Evolutionary conservation across 2,888 invertebrate genomes (phyloP), one percentile per base, ranked within the genome.

Genomic region (Athalia cordata): DNA sequence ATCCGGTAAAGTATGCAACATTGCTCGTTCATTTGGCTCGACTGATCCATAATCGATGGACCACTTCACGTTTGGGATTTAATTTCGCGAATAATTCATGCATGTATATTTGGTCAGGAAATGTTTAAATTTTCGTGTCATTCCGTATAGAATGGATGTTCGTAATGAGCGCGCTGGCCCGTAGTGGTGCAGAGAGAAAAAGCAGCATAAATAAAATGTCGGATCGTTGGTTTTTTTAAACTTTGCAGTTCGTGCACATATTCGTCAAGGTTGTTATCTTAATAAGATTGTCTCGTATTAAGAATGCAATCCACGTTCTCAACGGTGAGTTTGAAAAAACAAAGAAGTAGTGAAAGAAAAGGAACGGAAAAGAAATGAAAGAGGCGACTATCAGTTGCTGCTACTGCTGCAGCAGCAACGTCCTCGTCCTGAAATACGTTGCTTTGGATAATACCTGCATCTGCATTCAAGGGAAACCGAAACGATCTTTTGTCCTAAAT

Each of bases 191-290:
- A 29, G 29, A 57, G 5, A n/a, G 50, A 50, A 43, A 68, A 47
- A 72, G 50, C 43, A 45, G 52, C 57, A 57, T 59, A 13, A 5
- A 72, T 59, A 72, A 72, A 72, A 47, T 43, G 47, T 47, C n/a
- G n/a, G 55, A 70, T 13, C n/a, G 55, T n/a, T 55, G 55, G n/a
- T 55, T 11, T n/a, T 45, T 47, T 57, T 45, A 72, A 45, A 72
- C 70, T 72, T 72, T 72, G 70, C 70, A 72, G 70, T 72, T 72
- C 47, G 70, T 47, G 70, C 70, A 72, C 70, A 72, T 72, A 57
- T 72, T 72, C 70, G 70, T 72, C 70, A 72, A 72, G 70, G 70
- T 72, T 72, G 70, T 72, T 72, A 72, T 72, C 70, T 72, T 72
- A 72, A 72, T 72, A 72, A 72, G 70, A 59, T 72, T 72, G 57